Evolutionary conservation across 2,113 vertebrate genomes (phyloP).

Genomic region (Anguilla rostrata): DNA sequence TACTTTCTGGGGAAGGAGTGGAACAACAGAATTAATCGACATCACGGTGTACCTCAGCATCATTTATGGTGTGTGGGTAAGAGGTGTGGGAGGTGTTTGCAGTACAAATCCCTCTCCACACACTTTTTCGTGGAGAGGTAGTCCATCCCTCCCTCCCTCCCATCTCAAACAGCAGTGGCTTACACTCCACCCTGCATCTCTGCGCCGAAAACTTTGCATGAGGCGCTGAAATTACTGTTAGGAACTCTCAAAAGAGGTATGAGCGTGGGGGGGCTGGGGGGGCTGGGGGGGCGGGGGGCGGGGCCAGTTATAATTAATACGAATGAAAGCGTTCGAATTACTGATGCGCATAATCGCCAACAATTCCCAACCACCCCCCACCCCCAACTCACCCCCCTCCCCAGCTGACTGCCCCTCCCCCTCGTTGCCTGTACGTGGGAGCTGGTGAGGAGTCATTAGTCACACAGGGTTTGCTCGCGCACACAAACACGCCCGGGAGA

Average conservation of each 20-base stretch:
- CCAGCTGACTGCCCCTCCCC: constrained; percentile 2
- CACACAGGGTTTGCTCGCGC: constrained; percentile 61
- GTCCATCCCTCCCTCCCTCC: not conserved
- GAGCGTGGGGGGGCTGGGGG: too few species aligned
- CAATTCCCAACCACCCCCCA: constrained; percentile 20
- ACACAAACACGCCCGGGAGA: constrained; percentile 58
- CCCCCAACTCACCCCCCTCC: constrained; percentile 41
- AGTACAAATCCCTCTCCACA: not conserved
- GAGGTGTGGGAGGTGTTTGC: not conserved
- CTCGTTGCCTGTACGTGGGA: constrained; percentile 42
- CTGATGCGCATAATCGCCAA: constrained; percentile 34
- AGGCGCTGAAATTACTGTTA: not conserved
- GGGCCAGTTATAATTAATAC: constrained; percentile 24
- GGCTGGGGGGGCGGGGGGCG: too few species aligned
- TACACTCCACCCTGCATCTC: not conserved
- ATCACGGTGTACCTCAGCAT: not conserved
- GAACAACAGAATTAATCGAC: not conserved
- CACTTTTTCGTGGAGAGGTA: not conserved
- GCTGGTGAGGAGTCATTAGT: constrained; percentile 60
- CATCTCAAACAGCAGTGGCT: not conserved
- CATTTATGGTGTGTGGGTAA: not conserved
- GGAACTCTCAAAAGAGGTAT: not conserved
- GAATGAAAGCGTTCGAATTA: constrained; percentile 46
- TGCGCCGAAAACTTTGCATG: not conserved
- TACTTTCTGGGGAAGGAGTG: not conserved